Evolutionary conservation across 2,797 vertebrate genomes (phyloP), one percentile per base, ranked within the genome.

Genomic region (Platyrinchus mystaceus): DNA sequence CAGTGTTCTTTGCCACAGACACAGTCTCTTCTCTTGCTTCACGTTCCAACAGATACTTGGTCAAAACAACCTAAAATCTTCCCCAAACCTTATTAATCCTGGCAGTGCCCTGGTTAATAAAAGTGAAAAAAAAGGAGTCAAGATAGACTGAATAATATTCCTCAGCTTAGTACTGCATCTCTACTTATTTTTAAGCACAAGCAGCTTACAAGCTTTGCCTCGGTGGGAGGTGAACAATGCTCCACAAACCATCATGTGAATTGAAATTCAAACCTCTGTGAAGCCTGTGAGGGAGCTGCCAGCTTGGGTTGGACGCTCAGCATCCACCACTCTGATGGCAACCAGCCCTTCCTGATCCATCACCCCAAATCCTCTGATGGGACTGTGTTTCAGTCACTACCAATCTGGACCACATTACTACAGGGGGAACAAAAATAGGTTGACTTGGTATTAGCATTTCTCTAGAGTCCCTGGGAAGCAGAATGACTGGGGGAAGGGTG

Each of bases 401-500:
- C 84, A 87, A 20, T 68, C 89, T 85, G 87, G 84, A 90, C 82
- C 37, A 3, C 1, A 67, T 60, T 80, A 87, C 75, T 52, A 34
- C 24, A 49, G 4, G 4, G 23, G 4, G 4, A 39, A 58, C 36
- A 63, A 58, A 63, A 66, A 53, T 12, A 56, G 30, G 14, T 32
- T 83, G 87, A 49, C 15, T 85, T 64, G 68, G 30, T 64, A 68
- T 58, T 81, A 74, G n/a, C 43, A 36, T 83, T 93, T 89, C 79
- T 89, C 82, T 80, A 0, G 0, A 88, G 87, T 89, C 73, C 44
- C 53, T 52, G 76, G 20, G 70, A 93, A 93, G 87, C 58, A 75
- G 66, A 87, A 91, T 62, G 79, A 14, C 74, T 90, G 84, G 89
- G 84, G 87, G 94, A 93, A 95, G 91, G 95, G 85, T 78, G 67